These are phyloP conservation scores for Nectonema munidae DNA, from an alignment of 2,888 invertebrate species.

Conservation along the genomic window DNA sequence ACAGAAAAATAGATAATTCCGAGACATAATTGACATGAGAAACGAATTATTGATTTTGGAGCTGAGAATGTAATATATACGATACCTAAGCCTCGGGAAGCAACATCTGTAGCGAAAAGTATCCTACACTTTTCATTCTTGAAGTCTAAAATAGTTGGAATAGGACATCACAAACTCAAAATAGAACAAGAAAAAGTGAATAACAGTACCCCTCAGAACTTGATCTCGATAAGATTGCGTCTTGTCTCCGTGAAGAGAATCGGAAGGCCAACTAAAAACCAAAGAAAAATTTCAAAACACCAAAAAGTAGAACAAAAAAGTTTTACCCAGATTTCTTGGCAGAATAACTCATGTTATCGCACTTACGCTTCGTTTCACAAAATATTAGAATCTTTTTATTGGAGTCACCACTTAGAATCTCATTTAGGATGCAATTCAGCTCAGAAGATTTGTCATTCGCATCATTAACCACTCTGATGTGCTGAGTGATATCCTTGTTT, in stretches of 20 bases:
- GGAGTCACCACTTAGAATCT: conserved; percentile 32
- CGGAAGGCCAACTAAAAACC: conserved; percentile 26
- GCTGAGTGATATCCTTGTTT: conserved; percentile 81
- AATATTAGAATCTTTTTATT: conserved; percentile 77
- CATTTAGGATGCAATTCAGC: conserved; percentile 15
- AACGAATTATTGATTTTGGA: no score
- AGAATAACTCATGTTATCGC: conserved; percentile 13
- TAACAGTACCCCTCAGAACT: conserved; percentile 34
- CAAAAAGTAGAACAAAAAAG: no score
- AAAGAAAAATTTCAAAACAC: no score
- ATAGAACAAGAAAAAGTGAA: conserved; percentile 12
- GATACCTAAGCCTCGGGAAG: conserved; percentile 56
- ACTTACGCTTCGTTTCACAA: conserved; percentile 68
- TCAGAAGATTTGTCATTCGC: no score
- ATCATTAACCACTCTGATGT: conserved; percentile 70
- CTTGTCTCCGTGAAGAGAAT: conserved; percentile 66
- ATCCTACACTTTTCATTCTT: conserved; percentile 46
- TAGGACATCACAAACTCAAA: no score
- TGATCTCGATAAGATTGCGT: conserved; percentile 70
- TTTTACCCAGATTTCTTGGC: conserved; percentile 10
- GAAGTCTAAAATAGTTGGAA: conserved; percentile 38
- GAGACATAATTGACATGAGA: no score
- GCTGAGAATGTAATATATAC: no score
- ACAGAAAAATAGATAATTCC: no score
- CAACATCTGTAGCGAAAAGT: conserved; percentile 72